Evolutionary conservation across 2,888 invertebrate species (phyloP), one percentile per base, ranked within the genome.

Genomic region (Hirtodrosophila confusa): DNA sequence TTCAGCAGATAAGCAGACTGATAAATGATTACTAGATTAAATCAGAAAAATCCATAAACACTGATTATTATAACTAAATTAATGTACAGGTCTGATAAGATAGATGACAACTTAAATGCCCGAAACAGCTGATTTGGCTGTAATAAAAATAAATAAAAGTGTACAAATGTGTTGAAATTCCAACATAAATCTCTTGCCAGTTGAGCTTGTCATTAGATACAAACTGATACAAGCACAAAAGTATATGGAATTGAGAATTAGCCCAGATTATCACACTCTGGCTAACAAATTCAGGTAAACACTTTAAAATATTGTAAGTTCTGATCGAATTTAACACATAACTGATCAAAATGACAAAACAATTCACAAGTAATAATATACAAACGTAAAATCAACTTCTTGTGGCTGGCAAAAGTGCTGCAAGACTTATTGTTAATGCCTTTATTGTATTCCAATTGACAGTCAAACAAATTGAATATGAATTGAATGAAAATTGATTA

Each of bases 401-500:
- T 31, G 47, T 47, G 55, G 55, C 50, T 41, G 57, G 12, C 35
- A 33, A 39, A 39, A 49, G 17, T 23, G 33, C 47, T 35, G 35
- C 44, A 45, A 33, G 24, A 36, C 27, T 36, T 17, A 17, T 27
- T 51, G 41, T 47, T 10, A 47, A 64, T 48, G 7, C 29, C 12
- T 36, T 45, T 37, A 17, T 39, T 23, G 23, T 24, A 70, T 51
- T 33, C 17, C 11, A n/a, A 37, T 49, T 66, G 71, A 56, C 71
- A 70, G 48, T 50, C 29, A 24, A 65, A 45, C 50, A 35, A 71
- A 71, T 71, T 71, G 66, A 61, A 70, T 61, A 56, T 61, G 66
- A 71, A 71, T 71, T 57, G 47, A 55, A 71, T 66, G 12, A 39
- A 54, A 71, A 66, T 71, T 54, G 71, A 66, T 71, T 70, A 36